These are phyloP conservation scores for Athrips mouffetella DNA, from an alignment of 2,888 invertebrate species.

Conservation along the genomic window DNA sequence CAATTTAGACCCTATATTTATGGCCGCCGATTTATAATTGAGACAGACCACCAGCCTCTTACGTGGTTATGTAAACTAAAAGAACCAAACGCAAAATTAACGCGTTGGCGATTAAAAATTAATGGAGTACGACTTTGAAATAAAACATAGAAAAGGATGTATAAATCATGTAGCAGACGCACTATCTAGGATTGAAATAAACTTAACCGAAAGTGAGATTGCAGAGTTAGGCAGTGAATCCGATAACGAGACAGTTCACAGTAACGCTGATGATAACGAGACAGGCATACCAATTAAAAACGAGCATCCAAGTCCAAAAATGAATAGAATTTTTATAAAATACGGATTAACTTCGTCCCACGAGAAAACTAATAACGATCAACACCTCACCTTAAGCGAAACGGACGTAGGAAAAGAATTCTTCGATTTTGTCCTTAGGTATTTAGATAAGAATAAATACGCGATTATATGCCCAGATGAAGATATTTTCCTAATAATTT, in stretches of 20 bases:
- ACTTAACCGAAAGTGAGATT: background rate
- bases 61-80: background rate
- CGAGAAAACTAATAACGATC: too few species aligned
- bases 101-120: background rate
- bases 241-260: background rate
- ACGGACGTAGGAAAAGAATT: too few species aligned
- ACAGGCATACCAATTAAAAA: background rate
- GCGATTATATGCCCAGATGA: too few species aligned
- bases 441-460: too few species aligned
- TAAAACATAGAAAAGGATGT: background rate
- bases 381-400: too few species aligned
- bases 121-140: background rate
- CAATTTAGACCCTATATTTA: background rate
- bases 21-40: background rate
- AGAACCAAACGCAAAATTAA: background rate
- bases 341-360: too few species aligned
- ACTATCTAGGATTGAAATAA: background rate
- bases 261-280: conserved; percentile 5
- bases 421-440: too few species aligned
- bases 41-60: background rate
- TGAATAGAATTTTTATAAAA: conserved; percentile 22
- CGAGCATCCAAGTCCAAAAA: conserved; percentile 19
- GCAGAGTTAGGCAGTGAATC: background rate
- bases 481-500: too few species aligned
- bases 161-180: background rate